Evolutionary conservation across 2,113 vertebrate genomes (phyloP), one percentile per base, ranked within the genome.

Genomic region (Anhinga rufa): DNA sequence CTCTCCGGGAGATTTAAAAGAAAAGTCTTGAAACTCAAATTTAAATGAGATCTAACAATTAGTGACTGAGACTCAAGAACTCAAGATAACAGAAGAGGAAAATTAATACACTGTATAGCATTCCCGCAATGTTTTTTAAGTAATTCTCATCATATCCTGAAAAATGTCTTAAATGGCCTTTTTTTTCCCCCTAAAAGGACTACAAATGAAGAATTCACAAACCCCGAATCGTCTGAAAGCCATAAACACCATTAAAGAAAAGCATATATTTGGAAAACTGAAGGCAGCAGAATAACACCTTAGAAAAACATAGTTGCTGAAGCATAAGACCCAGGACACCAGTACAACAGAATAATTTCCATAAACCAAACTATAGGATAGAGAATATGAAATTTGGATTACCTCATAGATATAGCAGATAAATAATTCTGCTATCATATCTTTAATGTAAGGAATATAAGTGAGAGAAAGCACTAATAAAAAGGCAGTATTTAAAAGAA

Each of bases 401-500:
- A 82, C 31, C 82, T 72, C 21, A 95, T 1, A 69, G 48, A 66
- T 48, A 60, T 8, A 69, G 44, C 20, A 76, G 36, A 89, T 65
- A 75, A 95, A 89, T 94, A 92, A 96, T 82, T 79, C 55, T 87
- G 32, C 57, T 92, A 72, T 40, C 69, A 58, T 55, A 79, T 82
- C n/a, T 82, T 87, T 91, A 92, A 71, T 76, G 78, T 68, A 87
- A 81, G 31, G 70, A 87, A 61, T 60, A 2, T 44, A 92, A 84
- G 36, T 22, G 46, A 92, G 57, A 72, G 48, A 72, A 96, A 95
- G 72, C 66, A 66, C 61, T 94, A 87, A 96, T 69, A 76, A 95
- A 95, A 94, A 95, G 49, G 52, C 49, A 85, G 62, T 61, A 76
- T 91, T 92, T 92, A 91, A 94, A 91, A 81, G 42, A 64, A 64